Evolutionary conservation across 2,113 vertebrate genomes (phyloP).

Genomic region (Psophia crepitans): DNA sequence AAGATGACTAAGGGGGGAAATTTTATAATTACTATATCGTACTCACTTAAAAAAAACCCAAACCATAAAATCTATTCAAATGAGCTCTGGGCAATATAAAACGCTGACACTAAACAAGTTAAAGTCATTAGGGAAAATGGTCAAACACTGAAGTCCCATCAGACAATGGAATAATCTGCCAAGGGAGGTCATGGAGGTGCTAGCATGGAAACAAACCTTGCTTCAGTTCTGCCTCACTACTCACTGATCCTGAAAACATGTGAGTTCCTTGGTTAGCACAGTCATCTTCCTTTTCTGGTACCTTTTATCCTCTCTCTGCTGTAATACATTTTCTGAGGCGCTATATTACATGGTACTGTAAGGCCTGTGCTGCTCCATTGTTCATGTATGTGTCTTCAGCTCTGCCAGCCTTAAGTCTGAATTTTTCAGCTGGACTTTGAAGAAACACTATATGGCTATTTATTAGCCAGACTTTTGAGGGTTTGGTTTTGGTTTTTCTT

Average conservation of each 20-base stretch:
- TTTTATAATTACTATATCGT: background rate
- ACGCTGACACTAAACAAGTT: background rate
- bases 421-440: background rate
- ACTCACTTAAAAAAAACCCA: background rate
- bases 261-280: background rate
- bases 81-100: background rate
- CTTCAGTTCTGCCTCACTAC: background rate
- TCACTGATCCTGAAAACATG: background rate
- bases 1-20: constrained; percentile 58
- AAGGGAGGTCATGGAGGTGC: constrained; percentile 1
- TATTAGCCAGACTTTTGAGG: background rate
- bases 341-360: background rate
- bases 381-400: background rate
- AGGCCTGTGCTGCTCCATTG: background rate
- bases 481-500: background rate
- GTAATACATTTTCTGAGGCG: background rate
- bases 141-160: constrained; percentile 53
- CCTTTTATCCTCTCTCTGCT: background rate
- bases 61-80: background rate
- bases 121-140: background rate
- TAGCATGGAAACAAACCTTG: background rate
- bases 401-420: background rate
- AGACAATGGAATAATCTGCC: constrained; percentile 48
- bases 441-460: background rate
- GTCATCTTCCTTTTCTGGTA: background rate